phyloP scores from a whole-genome alignment of 1,140 invertebrate genomes.

The Bathynomus jamesi region DNA sequence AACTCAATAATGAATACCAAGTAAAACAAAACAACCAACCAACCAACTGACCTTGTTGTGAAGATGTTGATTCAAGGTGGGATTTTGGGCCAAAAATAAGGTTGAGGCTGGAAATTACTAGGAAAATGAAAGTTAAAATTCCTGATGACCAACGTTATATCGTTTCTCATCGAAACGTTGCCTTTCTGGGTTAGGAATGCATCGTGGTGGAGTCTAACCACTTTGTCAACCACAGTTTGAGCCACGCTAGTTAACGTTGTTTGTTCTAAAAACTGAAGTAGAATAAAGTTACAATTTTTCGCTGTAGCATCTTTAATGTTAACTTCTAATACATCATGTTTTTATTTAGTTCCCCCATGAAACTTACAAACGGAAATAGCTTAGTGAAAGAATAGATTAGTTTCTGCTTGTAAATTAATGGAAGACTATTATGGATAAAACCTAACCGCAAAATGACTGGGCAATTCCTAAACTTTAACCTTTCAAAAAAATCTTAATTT shows the following conservation, averaged over 20 bases:
- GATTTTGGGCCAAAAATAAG: conserved; percentile 1
- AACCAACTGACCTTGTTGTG: too few relatives aligned
- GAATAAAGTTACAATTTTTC: background rate
- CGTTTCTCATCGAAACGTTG: conserved; percentile 52
- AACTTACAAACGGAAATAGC: background rate
- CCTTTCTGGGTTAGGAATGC: conserved; percentile 52
- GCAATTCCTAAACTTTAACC: too few relatives aligned
- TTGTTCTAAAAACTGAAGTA: conserved; percentile 64
- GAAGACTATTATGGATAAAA: too few relatives aligned
- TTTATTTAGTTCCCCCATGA: too few relatives aligned
- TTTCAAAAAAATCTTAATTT: too few relatives aligned
- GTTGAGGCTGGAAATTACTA: conserved; percentile 5
- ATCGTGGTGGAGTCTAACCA: conserved; percentile 73
- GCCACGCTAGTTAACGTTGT: conserved; percentile 71
- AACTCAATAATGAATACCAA: too few relatives aligned
- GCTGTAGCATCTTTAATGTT: background rate
- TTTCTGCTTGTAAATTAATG: too few relatives aligned
- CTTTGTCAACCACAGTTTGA: conserved; percentile 77
- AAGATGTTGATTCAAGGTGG: background rate
- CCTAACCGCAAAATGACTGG: too few relatives aligned
- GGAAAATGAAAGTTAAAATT: conserved; percentile 66
- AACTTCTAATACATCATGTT: background rate
- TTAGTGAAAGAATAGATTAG: too few relatives aligned
- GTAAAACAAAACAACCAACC: too few relatives aligned
- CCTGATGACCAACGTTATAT: conserved; percentile 74